Evolutionary conservation across 2,888 invertebrate species (phyloP).

Genomic region (Apamea sordens): DNA sequence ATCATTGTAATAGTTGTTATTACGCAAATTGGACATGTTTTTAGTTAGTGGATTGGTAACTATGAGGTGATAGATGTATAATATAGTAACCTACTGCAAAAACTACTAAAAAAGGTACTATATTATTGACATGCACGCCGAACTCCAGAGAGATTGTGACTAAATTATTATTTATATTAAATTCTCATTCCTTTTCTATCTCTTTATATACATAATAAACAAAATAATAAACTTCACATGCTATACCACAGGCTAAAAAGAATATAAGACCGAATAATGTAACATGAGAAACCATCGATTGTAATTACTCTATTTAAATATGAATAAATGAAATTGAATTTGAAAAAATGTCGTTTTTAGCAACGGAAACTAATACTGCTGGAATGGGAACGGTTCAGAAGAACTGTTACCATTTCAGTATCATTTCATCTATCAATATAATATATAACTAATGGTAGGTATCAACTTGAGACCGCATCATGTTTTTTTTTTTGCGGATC

Average conservation of each 20-base stretch:
- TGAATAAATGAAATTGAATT: too few species aligned
- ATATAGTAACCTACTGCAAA: background rate
- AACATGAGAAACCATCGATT: too few species aligned
- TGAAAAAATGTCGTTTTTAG: background rate
- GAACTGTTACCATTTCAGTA: background rate
- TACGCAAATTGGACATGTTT: slow-evolving; percentile 52
- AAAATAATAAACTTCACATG: too few species aligned
- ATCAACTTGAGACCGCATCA: background rate
- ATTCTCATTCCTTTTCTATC: too few species aligned
- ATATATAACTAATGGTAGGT: background rate
- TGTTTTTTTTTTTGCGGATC: background rate
- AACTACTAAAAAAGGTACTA: too few species aligned
- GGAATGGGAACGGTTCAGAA: background rate
- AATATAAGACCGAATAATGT: too few species aligned
- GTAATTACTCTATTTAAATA: too few species aligned
- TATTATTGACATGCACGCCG: too few species aligned
- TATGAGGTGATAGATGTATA: background rate
- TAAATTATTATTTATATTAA: too few species aligned
- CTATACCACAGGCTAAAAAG: too few species aligned
- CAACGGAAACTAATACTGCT: background rate
- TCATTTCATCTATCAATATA: background rate
- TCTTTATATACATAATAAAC: too few species aligned
- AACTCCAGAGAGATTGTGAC: too few species aligned
- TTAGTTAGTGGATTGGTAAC: slow-evolving; percentile 19
- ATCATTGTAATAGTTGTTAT: slow-evolving; percentile 26